Percentiles rank a stretch among this genome's conserved stretches.
These are phyloP conservation scores for Drosophila nikananu DNA, from an alignment of 1,140 invertebrate genomes.

Conservation along the genomic window DNA sequence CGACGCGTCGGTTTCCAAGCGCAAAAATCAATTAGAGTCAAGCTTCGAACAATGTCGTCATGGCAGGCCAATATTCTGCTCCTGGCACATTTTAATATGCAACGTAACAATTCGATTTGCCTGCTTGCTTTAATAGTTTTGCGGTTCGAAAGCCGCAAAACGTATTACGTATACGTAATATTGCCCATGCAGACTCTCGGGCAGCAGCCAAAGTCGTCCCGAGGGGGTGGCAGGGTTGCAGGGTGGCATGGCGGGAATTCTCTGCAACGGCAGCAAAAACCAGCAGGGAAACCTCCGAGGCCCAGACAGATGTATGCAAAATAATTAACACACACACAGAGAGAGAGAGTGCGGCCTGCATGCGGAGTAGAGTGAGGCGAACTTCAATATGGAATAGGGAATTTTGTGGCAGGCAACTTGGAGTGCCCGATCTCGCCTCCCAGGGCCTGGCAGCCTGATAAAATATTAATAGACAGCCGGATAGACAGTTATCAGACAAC, in stretches of 20 bases:
- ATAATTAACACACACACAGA: constrained; percentile 72
- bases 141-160: constrained; percentile 76
- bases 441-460: constrained; percentile 70
- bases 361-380: neutral
- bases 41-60: constrained; percentile 22
- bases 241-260: constrained; percentile 1
- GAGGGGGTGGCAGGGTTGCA: constrained; percentile 8
- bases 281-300: constrained; percentile 23
- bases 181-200: constrained; percentile 48
- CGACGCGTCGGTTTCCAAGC: constrained; percentile 18
- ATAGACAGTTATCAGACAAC: constrained; percentile 85
- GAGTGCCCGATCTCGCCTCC: constrained; percentile 32
- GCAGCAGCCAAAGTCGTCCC: constrained; percentile 50
- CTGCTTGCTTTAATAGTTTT: constrained; percentile 80
- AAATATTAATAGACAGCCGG: constrained; percentile 84
- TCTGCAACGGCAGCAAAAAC: constrained; percentile 26
- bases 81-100: constrained; percentile 65
- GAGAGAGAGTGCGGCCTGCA: constrained; percentile 12
- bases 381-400: constrained; percentile 21
- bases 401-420: constrained; percentile 38
- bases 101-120: constrained; percentile 73
- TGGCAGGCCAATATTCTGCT: constrained; percentile 30
- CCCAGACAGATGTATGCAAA: constrained; percentile 69
- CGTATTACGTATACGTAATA: constrained; percentile 78
- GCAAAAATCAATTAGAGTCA: constrained; percentile 29